Conservation (phyloP, 1,140 invertebrate species). For the Dryas iulia region DNA sequence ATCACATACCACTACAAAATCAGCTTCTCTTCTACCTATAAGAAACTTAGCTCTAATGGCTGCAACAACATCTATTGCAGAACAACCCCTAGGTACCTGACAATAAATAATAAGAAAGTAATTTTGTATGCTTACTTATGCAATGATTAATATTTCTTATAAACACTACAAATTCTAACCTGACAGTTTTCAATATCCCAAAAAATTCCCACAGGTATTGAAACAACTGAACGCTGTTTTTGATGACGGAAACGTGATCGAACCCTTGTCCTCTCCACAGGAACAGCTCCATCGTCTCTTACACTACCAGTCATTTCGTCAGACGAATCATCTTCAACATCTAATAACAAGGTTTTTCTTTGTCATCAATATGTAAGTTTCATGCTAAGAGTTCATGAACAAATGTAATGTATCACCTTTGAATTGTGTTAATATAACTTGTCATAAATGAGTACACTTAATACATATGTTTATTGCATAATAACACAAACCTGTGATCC, state of each 20-base stretch:
- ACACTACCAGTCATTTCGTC: slow-evolving; percentile 53
- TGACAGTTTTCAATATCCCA: slow-evolving; percentile 97
- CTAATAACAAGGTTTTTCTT: slow-evolving; percentile 35
- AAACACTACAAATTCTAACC: slow-evolving; percentile 46
- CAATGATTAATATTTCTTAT: neutral
- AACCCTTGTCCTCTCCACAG: slow-evolving; percentile 55
- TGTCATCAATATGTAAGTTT: neutral
- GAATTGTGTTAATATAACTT: neutral
- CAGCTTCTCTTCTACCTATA: slow-evolving; percentile 88
- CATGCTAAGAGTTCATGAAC: neutral
- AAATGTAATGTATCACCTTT: neutral
- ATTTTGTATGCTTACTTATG: neutral
- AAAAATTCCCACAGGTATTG: slow-evolving; percentile 90
- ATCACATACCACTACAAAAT: slow-evolving; percentile 92
- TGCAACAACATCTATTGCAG: slow-evolving; percentile 89
- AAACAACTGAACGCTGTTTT: slow-evolving; percentile 46
- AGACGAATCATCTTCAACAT: slow-evolving; percentile 70
- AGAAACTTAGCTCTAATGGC: slow-evolving; percentile 90
- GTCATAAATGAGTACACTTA: neutral
- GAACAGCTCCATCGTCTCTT: slow-evolving; percentile 50
- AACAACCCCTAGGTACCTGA: slow-evolving; percentile 90
- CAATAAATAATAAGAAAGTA: slow-evolving; percentile 19
- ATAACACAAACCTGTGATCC: slow-evolving; percentile 65
- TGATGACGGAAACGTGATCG: slow-evolving; percentile 63
- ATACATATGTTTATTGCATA: slow-evolving; percentile 46